Evolutionary conservation across 53 echinoderm and acorn worm species (phyloP).

Genomic region (Hippasteria phrygiana): DNA sequence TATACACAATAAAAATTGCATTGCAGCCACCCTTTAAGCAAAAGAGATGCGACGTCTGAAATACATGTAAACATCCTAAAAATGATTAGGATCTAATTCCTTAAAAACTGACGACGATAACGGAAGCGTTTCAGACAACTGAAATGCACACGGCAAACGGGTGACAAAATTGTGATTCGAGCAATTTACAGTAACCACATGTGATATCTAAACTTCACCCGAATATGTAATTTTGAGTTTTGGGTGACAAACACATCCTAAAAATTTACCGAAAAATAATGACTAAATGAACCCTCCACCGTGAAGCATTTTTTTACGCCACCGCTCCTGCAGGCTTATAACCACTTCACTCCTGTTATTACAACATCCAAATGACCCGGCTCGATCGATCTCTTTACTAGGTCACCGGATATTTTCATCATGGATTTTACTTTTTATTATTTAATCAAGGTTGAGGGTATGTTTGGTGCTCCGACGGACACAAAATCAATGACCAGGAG

Average conservation of each 20-base stretch:
- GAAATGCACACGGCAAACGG: background rate
- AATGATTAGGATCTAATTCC: background rate
- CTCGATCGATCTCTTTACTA: background rate
- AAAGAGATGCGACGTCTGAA: background rate
- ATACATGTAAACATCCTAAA: background rate
- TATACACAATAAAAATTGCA: too few relatives aligned
- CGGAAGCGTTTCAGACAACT: background rate
- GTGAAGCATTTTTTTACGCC: too few relatives aligned
- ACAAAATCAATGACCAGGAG: conserved; percentile 6
- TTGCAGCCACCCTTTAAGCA: too few relatives aligned
- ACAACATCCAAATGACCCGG: background rate
- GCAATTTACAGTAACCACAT: background rate
- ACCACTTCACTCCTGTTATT: background rate
- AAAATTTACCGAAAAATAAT: too few relatives aligned
- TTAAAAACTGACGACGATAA: background rate
- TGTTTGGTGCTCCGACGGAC: background rate
- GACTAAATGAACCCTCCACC: too few relatives aligned
- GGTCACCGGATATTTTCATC: background rate
- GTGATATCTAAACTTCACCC: too few relatives aligned
- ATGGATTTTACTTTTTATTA: background rate
- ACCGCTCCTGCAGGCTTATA: too few relatives aligned
- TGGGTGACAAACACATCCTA: too few relatives aligned
- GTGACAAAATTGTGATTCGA: background rate
- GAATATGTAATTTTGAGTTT: too few relatives aligned
- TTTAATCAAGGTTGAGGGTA: background rate